Conservation (phyloP, 1,140 invertebrate species). For the Cherax quadricarinatus region DNA sequence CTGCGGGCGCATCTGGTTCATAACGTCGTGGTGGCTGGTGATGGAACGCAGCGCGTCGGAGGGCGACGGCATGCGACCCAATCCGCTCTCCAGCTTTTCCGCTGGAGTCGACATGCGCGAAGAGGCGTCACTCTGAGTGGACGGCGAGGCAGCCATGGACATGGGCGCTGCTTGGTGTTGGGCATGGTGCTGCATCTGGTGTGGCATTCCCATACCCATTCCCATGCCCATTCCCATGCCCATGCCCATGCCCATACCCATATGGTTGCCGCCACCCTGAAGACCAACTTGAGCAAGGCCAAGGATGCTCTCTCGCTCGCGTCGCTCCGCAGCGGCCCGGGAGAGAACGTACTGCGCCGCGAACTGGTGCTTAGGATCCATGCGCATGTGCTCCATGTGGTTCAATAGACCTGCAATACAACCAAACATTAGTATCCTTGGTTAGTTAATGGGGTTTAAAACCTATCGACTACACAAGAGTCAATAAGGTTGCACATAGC, state of each 20-base stretch:
- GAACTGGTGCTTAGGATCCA: conserved; percentile 97
- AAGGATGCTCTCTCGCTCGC: conserved; percentile 87
- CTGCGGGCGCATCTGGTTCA: conserved; percentile 73
- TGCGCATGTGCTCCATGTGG: conserved; percentile 97
- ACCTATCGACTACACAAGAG: no score
- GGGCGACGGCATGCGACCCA: conserved; percentile 73
- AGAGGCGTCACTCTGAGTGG: conserved; percentile 73
- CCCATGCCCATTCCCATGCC: conserved; percentile 72
- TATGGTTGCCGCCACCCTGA: conserved; percentile 71
- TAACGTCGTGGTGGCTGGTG: conserved; percentile 71
- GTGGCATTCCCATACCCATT: conserved; percentile 73
- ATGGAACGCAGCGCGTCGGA: conserved; percentile 72
- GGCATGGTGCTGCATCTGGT: conserved; percentile 73
- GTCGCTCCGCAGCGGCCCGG: conserved; percentile 90
- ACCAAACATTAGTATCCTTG: not conserved
- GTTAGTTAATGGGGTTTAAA: no score
- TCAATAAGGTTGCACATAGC: no score
- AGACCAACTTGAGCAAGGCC: conserved; percentile 79
- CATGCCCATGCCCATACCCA: conserved; percentile 73
- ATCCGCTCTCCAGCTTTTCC: conserved; percentile 71
- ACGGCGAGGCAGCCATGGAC: conserved; percentile 73
- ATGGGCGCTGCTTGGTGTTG: conserved; percentile 72
- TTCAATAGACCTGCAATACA: conserved; percentile 86
- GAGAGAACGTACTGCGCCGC: conserved; percentile 95
- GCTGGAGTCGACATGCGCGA: conserved; percentile 74